Percentiles rank a stretch among this genome's conserved stretches.
Evolutionary conservation across 2,113 vertebrate genomes (phyloP).

Genomic region (Pristiophorus japonicus): DNA sequence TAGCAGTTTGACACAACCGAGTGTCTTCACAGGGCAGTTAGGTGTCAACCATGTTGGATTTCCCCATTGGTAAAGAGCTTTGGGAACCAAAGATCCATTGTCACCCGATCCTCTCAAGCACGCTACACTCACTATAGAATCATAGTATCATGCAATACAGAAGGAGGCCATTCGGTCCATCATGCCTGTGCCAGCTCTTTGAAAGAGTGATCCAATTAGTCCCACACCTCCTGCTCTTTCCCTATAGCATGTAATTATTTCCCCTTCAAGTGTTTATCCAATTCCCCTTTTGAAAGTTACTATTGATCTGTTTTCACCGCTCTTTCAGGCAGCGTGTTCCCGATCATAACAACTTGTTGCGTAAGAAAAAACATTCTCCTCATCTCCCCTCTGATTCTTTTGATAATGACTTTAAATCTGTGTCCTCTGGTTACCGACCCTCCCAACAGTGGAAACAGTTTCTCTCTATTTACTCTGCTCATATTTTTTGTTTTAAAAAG

Average conservation of each 20-base stretch:
- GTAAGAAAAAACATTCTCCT: neutral
- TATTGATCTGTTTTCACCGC: neutral
- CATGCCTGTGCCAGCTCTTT: neutral
- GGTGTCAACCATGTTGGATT: neutral
- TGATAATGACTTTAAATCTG: too few relatives aligned
- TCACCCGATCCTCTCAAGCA: too few relatives aligned
- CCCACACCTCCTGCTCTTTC: neutral
- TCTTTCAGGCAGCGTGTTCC: neutral
- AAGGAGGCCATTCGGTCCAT: neutral
- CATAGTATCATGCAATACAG: neutral
- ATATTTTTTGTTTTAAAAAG: too few relatives aligned
- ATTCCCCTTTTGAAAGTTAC: neutral
- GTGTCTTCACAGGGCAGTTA: neutral
- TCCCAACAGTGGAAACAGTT: neutral
- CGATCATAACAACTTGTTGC: too few relatives aligned
- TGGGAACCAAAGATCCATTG: neutral
- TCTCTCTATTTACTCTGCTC: too few relatives aligned
- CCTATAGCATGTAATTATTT: neutral
- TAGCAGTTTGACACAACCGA: neutral
- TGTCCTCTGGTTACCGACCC: too few relatives aligned
- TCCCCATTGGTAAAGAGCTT: neutral
- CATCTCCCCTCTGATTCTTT: neutral
- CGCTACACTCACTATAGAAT: too few relatives aligned
- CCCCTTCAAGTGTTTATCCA: neutral
- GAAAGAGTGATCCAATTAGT: neutral